Evolutionary conservation across 2,797 vertebrate species (phyloP), one percentile per base, ranked within the genome.

Genomic region (Crenuchus spilurus): DNA sequence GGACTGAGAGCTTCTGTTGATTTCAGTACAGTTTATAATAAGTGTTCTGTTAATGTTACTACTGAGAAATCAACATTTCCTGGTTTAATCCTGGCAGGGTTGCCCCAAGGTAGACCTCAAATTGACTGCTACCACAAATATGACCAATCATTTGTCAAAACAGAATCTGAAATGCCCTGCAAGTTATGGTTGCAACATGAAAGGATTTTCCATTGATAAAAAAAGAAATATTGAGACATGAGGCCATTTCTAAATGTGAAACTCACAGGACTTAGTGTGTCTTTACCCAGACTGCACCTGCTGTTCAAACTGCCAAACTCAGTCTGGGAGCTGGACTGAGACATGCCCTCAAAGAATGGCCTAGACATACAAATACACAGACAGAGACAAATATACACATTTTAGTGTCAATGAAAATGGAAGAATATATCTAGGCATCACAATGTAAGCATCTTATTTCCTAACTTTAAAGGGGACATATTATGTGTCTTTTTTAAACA

Each of bases 321-420:
- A 35, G 92, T 95, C 89, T 94, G 94, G 67, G 95, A 96, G 90
- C 94, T 95, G 87, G 95, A 96, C 86, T 96, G 94, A 74, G 95
- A 96, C 86, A 95, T 92, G 71, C 93, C 95, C 87, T 96, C 95
- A 87, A 96, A 96, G 89, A 95, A 96, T 68, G 94, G 95, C 87
- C 95, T 96, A 84, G 6, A 80, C 9, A 74, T 11, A 64, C n/a
- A 66, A 28, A 55, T 44, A 70, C 8, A 58, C 51, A 63, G 30
- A 75, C 33, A 67, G 5, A 68, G 30, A 54, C 44, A 24, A 44
- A n/a, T 28, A 69, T 60, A 9, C 2, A 54, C 16, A 61, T 26
- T 20, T n/a, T n/a, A n/a, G n/a, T 4, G 8, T 49, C 20, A 37
- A 1, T 61, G 11, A 22, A n/a, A 41, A n/a, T 18, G 30, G 16